Percentiles rank a stretch among this genome's conserved stretches.
Conservation (phyloP, 2,113 vertebrate species). For the Apteryx owenii region DNA sequence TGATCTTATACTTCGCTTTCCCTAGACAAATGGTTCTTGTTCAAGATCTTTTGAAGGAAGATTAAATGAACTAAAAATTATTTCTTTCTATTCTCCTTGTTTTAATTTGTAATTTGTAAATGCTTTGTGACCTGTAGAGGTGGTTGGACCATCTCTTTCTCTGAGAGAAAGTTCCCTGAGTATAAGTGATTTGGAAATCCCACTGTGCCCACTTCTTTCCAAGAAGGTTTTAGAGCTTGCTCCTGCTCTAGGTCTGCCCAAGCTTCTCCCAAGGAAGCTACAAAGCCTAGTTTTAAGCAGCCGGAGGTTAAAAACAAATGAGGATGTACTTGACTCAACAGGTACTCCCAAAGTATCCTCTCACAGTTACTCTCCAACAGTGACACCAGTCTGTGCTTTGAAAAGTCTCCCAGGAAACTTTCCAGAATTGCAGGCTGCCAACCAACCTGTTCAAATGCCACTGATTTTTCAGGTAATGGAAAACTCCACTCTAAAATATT, state of each 20-base stretch:
- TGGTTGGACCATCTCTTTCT: not conserved
- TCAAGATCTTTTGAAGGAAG: not conserved
- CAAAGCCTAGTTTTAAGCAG: not conserved
- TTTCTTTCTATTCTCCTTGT: not conserved
- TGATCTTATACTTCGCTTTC: not conserved
- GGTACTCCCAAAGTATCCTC: not conserved
- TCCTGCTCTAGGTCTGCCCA: not conserved
- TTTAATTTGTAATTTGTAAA: not conserved
- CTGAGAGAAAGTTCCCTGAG: not conserved
- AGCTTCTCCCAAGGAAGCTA: not conserved
- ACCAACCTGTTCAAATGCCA: not conserved
- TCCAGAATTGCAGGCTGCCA: not conserved
- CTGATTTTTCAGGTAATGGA: fast-evolving
- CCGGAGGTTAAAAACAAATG: not conserved
- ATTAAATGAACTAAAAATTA: not conserved
- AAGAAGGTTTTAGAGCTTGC: not conserved
- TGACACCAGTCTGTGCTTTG: not conserved
- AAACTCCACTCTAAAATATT: not conserved
- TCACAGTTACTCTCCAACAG: not conserved
- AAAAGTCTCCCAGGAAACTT: not conserved
- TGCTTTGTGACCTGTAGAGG: not conserved
- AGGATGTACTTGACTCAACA: not conserved
- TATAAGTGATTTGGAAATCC: not conserved
- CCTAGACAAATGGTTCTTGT: not conserved
- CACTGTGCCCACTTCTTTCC: not conserved